These are phyloP conservation scores for Hippocampus guttulatus DNA, from an alignment of 2,113 vertebrate genomes.

Conservation along the genomic window DNA sequence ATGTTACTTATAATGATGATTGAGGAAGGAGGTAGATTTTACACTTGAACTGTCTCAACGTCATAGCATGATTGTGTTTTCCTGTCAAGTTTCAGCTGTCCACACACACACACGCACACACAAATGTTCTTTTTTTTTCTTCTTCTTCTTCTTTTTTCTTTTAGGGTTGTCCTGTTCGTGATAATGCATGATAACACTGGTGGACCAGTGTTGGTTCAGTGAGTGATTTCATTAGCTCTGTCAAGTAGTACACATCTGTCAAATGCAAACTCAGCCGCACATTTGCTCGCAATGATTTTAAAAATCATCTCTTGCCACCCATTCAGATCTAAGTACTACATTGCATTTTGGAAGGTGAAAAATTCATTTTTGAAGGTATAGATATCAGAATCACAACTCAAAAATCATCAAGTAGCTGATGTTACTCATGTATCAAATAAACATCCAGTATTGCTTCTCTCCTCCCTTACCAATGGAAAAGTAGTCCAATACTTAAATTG, in stretches of 20 bases:
- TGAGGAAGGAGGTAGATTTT: conserved; percentile 57
- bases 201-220: conserved; percentile 20
- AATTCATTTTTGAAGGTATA: not conserved
- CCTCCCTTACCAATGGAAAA: not conserved
- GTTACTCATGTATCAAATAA: not conserved
- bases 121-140: not conserved
- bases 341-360: not conserved
- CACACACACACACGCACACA: conserved; percentile 28
- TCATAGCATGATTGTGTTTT: conserved; percentile 72
- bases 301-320: conserved; percentile 1
- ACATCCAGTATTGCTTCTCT: not conserved
- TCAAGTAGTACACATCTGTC: conserved; percentile 15
- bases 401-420: not conserved
- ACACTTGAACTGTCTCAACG: conserved; percentile 53
- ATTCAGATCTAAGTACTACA: not conserved
- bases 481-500: not conserved
- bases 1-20: conserved; percentile 44
- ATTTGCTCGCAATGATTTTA: conserved; percentile 14
- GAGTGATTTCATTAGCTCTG: conserved; percentile 19
- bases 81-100: conserved; percentile 65
- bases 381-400: too few relatives aligned
- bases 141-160: conserved; percentile 5
- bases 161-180: conserved; percentile 51
- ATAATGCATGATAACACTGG: conserved; percentile 65
- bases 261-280: conserved; percentile 11